These are phyloP conservation scores for Camarhynchus parvulus DNA, from an alignment of 2,113 vertebrate species.

Conservation along the genomic window DNA sequence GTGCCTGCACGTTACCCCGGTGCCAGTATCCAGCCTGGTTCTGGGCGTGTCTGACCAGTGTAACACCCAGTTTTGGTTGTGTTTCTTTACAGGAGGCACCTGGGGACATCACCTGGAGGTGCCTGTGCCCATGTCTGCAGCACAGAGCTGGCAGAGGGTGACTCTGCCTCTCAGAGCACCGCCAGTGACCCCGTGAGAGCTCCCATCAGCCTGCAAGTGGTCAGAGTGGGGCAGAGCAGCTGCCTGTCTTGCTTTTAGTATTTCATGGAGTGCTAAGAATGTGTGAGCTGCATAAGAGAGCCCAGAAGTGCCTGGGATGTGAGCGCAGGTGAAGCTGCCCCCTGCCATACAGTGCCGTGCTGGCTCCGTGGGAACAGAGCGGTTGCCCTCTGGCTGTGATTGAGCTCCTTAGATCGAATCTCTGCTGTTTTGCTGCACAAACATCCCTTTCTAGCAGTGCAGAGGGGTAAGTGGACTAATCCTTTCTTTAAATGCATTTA, in stretches of 20 bases:
- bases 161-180: accelerated
- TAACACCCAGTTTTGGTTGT: not conserved
- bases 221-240: not conserved
- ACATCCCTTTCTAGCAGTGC: not conserved
- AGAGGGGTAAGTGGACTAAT: not conserved
- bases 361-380: accelerated
- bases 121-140: not conserved
- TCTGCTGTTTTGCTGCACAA: not conserved
- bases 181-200: accelerated
- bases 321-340: not conserved
- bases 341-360: accelerated
- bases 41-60: not conserved
- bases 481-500: not conserved
- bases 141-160: not conserved
- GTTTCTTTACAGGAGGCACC: not conserved
- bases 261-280: not conserved
- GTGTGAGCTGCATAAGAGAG: not conserved
- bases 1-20: not conserved
- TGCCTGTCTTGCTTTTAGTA: not conserved
- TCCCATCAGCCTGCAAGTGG: not conserved
- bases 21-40: not conserved
- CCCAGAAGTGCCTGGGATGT: not conserved
- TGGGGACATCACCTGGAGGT: not conserved
- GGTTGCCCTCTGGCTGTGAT: not conserved
- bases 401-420: not conserved